Evolutionary conservation across 2,888 invertebrate genomes (phyloP).

Genomic region (Anodontia alba): DNA sequence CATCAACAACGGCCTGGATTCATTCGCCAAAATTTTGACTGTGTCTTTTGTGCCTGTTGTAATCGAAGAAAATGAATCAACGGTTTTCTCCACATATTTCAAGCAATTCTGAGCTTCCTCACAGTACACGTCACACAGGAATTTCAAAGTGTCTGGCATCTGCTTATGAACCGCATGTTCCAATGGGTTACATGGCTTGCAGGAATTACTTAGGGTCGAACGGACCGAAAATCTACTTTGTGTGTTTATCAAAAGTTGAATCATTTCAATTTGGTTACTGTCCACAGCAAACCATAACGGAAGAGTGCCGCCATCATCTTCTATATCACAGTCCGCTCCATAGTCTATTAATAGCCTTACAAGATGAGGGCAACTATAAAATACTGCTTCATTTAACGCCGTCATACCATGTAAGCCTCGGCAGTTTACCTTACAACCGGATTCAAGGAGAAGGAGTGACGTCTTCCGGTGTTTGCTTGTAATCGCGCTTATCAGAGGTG

Average conservation of each 20-base stretch:
- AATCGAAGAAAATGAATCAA: conserved; percentile 27
- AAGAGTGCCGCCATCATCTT: conserved; percentile 79
- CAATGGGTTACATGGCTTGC: conserved; percentile 75
- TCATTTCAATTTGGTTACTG: conserved; percentile 70
- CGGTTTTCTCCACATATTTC: conserved; percentile 26
- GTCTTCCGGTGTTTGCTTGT: conserved; percentile 74
- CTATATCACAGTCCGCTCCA: conserved; percentile 79
- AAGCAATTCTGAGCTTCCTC: conserved; percentile 68
- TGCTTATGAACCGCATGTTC: conserved; percentile 78
- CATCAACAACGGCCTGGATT: conserved; percentile 67
- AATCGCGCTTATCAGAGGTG: conserved; percentile 78
- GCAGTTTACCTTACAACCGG: conserved; percentile 73
- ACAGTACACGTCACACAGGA: conserved; percentile 74
- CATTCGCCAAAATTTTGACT: conserved; percentile 31
- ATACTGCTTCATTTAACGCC: conserved; percentile 83
- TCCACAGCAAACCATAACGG: conserved; percentile 84
- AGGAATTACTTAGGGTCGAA: conserved; percentile 92
- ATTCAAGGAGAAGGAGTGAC: conserved; percentile 71
- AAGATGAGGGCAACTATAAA: conserved; percentile 77
- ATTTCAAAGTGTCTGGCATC: conserved; percentile 67
- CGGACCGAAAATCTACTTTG: conserved; percentile 94
- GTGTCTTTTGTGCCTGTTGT: conserved; percentile 29
- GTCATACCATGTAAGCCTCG: conserved; percentile 79
- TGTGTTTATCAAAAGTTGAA: conserved; percentile 88
- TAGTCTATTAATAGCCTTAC: conserved; percentile 77